Percentiles rank a stretch among this genome's conserved stretches.
Evolutionary conservation across 2,797 vertebrate genomes (phyloP).

Genomic region (Intellagama lesueurii): DNA sequence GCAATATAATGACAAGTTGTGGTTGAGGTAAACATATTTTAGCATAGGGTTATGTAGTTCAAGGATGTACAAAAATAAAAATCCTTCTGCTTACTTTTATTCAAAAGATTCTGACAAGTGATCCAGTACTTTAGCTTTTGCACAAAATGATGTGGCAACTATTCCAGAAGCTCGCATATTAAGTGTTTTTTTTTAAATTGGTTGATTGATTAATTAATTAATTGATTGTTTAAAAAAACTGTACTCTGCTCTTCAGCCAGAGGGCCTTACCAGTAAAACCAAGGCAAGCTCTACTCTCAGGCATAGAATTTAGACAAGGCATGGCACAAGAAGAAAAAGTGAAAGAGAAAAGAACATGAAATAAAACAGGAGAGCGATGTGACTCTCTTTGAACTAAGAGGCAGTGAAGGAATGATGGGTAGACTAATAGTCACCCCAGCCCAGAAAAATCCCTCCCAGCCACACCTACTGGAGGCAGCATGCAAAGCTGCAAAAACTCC

Average conservation of each 20-base stretch:
- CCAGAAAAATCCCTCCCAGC: too few relatives aligned
- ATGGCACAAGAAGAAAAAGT: not conserved
- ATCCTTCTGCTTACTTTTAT: not conserved
- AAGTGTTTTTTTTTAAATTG: too few relatives aligned
- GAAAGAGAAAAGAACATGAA: not conserved
- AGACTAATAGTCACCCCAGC: too few relatives aligned
- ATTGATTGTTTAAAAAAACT: not conserved
- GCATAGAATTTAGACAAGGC: not conserved
- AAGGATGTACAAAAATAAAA: not conserved
- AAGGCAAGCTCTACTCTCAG: not conserved
- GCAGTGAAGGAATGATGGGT: too few relatives aligned
- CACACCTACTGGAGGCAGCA: too few relatives aligned
- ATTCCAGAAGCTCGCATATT: not conserved
- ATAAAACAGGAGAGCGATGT: not conserved
- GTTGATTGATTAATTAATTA: too few relatives aligned
- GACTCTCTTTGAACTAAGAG: too few relatives aligned
- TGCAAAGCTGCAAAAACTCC: too few relatives aligned
- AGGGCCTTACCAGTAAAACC: not conserved
- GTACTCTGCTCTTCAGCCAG: not conserved
- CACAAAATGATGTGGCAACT: not conserved
- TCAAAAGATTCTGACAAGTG: not conserved
- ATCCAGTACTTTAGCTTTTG: not conserved
- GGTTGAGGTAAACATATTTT: not conserved
- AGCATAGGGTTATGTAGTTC: not conserved
- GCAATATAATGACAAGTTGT: not conserved